Evolutionary conservation across 2,797 vertebrate genomes (phyloP).

Genomic region (Spinus pinus): DNA sequence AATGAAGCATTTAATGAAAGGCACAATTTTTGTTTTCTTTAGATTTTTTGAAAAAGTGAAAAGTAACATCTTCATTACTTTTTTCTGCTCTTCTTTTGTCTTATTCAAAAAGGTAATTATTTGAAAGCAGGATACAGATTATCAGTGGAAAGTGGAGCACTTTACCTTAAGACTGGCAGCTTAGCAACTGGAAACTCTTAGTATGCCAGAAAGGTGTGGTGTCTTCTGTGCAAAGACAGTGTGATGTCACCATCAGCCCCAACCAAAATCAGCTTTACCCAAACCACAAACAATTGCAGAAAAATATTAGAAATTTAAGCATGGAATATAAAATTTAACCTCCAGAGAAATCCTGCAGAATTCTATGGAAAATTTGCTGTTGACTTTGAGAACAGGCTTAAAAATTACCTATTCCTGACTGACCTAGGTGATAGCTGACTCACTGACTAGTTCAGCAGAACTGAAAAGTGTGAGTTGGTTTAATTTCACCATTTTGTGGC

Average conservation of each 20-base stretch:
- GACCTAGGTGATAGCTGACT: neutral
- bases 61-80: neutral
- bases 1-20: neutral
- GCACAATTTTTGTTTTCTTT: neutral
- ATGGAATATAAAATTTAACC: neutral
- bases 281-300: neutral
- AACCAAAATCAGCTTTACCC: neutral
- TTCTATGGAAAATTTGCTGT: neutral
- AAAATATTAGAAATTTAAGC: neutral
- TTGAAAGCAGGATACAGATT: neutral
- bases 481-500: neutral
- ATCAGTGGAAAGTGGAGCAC: neutral
- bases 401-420: neutral
- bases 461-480: neutral
- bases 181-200: neutral
- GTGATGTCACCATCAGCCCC: neutral
- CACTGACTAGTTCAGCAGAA: neutral
- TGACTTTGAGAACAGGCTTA: neutral
- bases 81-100: neutral
- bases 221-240: neutral
- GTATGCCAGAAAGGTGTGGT: neutral
- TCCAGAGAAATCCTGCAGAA: neutral
- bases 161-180: neutral
- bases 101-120: neutral
- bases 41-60: neutral